Percentiles rank a stretch among this genome's conserved stretches.
These are phyloP conservation scores for Aeoliscus strigatus DNA, from an alignment of 2,797 vertebrate genomes.

Conservation along the genomic window DNA sequence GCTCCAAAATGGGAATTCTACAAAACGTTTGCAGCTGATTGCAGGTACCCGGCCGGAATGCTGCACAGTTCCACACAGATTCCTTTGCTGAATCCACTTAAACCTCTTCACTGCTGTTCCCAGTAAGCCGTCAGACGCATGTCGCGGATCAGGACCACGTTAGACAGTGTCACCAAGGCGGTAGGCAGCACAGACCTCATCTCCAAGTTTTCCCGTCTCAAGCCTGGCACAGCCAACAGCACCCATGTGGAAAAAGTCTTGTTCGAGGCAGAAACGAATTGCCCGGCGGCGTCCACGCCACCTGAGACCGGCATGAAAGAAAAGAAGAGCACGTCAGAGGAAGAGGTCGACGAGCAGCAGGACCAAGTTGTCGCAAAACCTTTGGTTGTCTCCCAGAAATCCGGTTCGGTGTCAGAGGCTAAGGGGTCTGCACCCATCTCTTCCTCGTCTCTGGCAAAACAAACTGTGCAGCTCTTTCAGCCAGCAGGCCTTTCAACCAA, in stretches of 20 bases:
- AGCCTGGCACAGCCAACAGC: constrained; percentile 61
- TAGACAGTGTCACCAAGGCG: constrained; percentile 89
- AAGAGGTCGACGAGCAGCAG: constrained; percentile 10
- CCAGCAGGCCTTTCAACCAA: constrained; percentile 76
- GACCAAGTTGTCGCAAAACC: constrained; percentile 47
- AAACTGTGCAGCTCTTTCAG: constrained; percentile 77
- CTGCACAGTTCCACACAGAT: constrained; percentile 1
- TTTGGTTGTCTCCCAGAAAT: constrained; percentile 41
- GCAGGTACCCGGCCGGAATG: constrained; percentile 23
- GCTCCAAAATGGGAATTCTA: not conserved
- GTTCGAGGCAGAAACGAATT: constrained; percentile 37
- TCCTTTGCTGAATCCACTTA: not conserved
- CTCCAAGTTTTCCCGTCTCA: constrained; percentile 84
- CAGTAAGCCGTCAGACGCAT: constrained; percentile 72
- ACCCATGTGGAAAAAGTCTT: constrained; percentile 29
- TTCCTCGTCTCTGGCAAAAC: constrained; percentile 62
- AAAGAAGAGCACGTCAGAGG: constrained; percentile 28
- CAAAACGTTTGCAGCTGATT: constrained; percentile 2
- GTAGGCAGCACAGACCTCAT: constrained; percentile 86
- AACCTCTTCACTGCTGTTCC: constrained; percentile 7
- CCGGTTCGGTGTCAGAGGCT: constrained; percentile 12
- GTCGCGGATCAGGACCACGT: constrained; percentile 90
- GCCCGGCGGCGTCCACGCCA: not conserved
- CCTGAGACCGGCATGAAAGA: constrained; percentile 43
- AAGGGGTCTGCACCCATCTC: constrained; percentile 10